Base-by-base conservation (phyloP, 2,888 invertebrate genomes). In the Tenthredo scrophulariae region DNA sequence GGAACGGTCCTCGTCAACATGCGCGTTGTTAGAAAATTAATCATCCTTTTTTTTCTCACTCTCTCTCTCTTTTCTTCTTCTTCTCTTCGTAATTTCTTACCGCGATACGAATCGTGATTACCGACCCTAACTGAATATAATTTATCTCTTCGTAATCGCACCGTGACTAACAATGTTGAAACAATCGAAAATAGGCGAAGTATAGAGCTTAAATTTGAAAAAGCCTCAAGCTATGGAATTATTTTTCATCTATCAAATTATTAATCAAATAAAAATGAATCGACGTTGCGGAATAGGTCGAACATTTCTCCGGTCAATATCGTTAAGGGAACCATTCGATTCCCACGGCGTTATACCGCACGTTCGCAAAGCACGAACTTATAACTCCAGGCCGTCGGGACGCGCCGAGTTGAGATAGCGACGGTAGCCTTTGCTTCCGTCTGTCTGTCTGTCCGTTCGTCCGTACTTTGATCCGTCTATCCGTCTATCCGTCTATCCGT, bases 201-300 rank as follows among this genome's bases (percentile, higher is more conserved):
- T 62, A 62, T 1, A 10, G 1, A 67, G 18, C 33, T 33, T 33
- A 33, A 67, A 67, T 67, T 43, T 22, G 40, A 74, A 40, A 77
- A 29, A 29, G 29, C 54, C 54, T 18, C 29, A 54, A 33, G 77
- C 50, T 1, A 15, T n/a, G 1, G 1, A 29, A 37, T 37, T 50
- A n/a, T 54, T 26, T 15, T 43, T 15, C 43, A 18, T 33, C 29
- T 18, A n/a, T 43, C 18, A 22, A 40, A 37, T n/a, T 15, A 62
- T 62, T 37, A n/a, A 62, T 18, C 46, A n/a, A 67, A 80, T 62
- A 22, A 50, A 29, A 62, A 62, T 5, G 18, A 67, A 46, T 62
- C 18, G n/a, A 22, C 29, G 46, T 83, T 67, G 22, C 83, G 46
- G 83, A 83, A 83, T 83, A 83, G 83, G 83, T 83, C 83, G 67